Percentiles rank a stretch among this genome's conserved stretches.
phyloP scores from a whole-genome alignment of 2,797 vertebrate species.

The Eupleurogrammus muticus region DNA sequence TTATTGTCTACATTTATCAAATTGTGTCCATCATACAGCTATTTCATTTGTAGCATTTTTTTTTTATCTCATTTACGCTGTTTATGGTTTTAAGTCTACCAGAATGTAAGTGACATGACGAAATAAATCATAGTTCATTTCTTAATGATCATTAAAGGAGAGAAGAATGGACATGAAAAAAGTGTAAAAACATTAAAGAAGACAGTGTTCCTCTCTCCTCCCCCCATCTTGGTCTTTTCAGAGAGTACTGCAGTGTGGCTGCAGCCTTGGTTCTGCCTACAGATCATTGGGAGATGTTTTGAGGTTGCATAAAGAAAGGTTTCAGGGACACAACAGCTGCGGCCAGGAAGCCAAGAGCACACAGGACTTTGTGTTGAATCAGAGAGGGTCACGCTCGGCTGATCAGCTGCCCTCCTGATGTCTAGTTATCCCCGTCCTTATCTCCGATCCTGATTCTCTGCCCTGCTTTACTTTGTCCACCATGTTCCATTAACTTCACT shows the following conservation, averaged over 20 bases:
- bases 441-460: not conserved
- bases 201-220: slow-evolving; percentile 8
- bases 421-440: slow-evolving; percentile 7
- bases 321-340: slow-evolving; percentile 13
- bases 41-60: no score
- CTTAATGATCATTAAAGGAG: not conserved
- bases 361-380: slow-evolving; percentile 39
- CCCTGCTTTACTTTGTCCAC: not conserved
- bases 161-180: slow-evolving; percentile 29
- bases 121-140: slow-evolving; percentile 8
- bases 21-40: no score
- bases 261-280: slow-evolving; percentile 56
- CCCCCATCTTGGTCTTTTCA: slow-evolving; percentile 25
- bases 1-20: not conserved
- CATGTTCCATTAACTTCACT: not conserved
- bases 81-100: not conserved
- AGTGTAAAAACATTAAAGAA: slow-evolving; percentile 31
- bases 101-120: not conserved
- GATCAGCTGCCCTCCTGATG: slow-evolving; percentile 16
- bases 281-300: slow-evolving; percentile 17
- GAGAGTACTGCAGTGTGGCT: not conserved
- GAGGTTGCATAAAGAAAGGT: slow-evolving; percentile 31
- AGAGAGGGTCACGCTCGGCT: not conserved
- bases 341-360: slow-evolving; percentile 34
- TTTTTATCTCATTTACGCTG: not conserved